Evolutionary conservation across 2,797 vertebrate genomes (phyloP).

Genomic region (Rhinichthys osculus): DNA sequence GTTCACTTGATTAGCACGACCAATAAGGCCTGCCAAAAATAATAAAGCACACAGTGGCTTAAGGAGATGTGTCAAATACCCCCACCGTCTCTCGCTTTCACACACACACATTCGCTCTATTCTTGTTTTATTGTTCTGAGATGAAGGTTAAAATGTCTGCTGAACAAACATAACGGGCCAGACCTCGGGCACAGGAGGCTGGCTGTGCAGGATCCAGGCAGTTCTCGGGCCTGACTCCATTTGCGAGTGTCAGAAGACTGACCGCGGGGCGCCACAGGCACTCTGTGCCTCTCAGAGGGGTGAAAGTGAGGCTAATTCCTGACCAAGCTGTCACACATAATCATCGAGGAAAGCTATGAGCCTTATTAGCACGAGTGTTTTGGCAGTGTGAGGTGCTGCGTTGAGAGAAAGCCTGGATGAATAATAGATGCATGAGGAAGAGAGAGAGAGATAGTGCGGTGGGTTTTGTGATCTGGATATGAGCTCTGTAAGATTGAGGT

Average conservation of each 20-base stretch:
- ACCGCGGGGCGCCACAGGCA: slow-evolving; percentile 64
- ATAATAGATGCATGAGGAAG: slow-evolving; percentile 60
- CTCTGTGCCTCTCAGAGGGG: slow-evolving; percentile 65
- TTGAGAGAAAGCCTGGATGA: slow-evolving; percentile 72
- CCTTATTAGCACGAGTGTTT: slow-evolving; percentile 73
- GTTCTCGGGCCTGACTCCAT: slow-evolving; percentile 61
- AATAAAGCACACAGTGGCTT: slow-evolving; percentile 84
- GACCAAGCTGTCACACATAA: slow-evolving; percentile 77
- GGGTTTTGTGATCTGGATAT: slow-evolving; percentile 62
- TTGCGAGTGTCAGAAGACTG: slow-evolving; percentile 70
- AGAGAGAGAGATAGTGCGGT: background rate
- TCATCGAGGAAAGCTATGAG: slow-evolving; percentile 76
- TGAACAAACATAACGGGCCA: slow-evolving; percentile 81
- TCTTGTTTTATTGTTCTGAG: slow-evolving; percentile 82
- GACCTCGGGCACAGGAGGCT: slow-evolving; percentile 43
- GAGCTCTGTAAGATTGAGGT: slow-evolving; percentile 9
- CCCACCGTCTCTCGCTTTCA: slow-evolving; percentile 56
- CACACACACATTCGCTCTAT: slow-evolving; percentile 56
- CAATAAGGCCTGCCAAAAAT: slow-evolving; percentile 85
- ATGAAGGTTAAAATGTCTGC: slow-evolving; percentile 85
- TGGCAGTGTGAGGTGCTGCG: slow-evolving; percentile 71
- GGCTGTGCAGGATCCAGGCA: slow-evolving; percentile 26
- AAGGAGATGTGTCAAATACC: slow-evolving; percentile 85
- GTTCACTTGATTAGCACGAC: slow-evolving; percentile 85
- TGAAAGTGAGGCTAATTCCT: slow-evolving; percentile 73